Evolutionary conservation across 2,888 invertebrate species (phyloP).

Genomic region (Ganaspis brasiliensis): DNA sequence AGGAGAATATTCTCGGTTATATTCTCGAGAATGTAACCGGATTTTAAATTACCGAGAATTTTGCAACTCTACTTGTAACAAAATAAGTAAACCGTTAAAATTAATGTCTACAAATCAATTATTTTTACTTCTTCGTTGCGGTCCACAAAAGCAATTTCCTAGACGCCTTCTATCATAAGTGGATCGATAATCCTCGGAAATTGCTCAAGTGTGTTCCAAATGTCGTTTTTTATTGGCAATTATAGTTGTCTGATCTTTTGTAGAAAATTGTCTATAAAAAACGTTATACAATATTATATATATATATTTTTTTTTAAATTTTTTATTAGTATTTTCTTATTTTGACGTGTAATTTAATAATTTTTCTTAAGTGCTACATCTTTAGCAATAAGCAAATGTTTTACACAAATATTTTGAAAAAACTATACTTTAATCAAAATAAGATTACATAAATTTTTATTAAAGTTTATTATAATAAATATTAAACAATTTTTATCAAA

Average conservation of each 20-base stretch:
- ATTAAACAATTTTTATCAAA: no score
- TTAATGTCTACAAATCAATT: background rate
- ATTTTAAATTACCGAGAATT: no score
- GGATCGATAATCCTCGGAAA: conserved; percentile 5
- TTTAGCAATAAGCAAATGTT: no score
- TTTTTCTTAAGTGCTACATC: no score
- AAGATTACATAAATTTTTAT: no score
- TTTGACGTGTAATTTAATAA: no score
- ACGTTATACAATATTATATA: background rate
- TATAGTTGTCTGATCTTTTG: background rate
- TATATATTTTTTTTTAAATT: background rate
- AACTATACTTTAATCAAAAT: no score
- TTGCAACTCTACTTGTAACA: no score
- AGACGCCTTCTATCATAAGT: background rate
- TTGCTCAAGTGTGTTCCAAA: background rate
- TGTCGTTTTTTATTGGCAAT: background rate
- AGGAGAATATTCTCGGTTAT: no score
- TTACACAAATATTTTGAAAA: no score
- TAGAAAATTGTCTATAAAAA: background rate
- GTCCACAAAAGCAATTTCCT: background rate
- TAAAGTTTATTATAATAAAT: no score
- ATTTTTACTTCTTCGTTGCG: background rate
- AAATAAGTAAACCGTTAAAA: background rate
- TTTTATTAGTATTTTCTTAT: background rate
- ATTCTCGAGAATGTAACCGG: no score